Conservation (phyloP, 2,888 invertebrate species). For the Pristionchus maxplancki region DNA sequence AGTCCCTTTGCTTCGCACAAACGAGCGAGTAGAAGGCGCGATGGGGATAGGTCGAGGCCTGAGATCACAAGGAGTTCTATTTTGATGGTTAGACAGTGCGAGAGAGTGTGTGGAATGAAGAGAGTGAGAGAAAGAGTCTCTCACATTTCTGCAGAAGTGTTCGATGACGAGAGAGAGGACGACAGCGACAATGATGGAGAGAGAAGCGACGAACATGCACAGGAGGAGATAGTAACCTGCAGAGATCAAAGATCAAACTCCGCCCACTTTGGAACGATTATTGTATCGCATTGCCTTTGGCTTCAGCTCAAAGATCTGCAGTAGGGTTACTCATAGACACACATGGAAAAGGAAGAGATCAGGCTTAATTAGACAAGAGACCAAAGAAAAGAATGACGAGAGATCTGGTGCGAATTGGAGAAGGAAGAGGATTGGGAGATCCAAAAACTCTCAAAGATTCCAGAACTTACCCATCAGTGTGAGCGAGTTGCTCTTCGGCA, state of each 20-base stretch:
- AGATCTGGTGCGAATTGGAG: background rate
- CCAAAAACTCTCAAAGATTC: background rate
- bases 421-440: background rate
- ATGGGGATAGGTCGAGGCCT: conserved; percentile 15
- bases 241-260: background rate
- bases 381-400: background rate
- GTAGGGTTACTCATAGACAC: background rate
- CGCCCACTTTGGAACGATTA: background rate
- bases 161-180: conserved; percentile 37
- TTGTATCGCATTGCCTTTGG: background rate
- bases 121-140: background rate
- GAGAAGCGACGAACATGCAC: conserved; percentile 42
- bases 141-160: conserved; percentile 26
- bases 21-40: background rate
- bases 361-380: conserved; percentile 2
- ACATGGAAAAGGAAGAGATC: background rate
- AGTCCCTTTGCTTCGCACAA: background rate
- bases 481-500: conserved; percentile 27
- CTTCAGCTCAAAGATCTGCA: background rate
- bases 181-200: conserved; percentile 24
- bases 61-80: background rate
- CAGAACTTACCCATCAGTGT: conserved; percentile 26
- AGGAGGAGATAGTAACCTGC: conserved; percentile 39
- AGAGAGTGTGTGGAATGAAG: background rate
- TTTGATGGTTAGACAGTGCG: background rate